These are phyloP conservation scores for Lethenteron reissneri DNA, from an alignment of 2,113 vertebrate species.

Conservation along the genomic window DNA sequence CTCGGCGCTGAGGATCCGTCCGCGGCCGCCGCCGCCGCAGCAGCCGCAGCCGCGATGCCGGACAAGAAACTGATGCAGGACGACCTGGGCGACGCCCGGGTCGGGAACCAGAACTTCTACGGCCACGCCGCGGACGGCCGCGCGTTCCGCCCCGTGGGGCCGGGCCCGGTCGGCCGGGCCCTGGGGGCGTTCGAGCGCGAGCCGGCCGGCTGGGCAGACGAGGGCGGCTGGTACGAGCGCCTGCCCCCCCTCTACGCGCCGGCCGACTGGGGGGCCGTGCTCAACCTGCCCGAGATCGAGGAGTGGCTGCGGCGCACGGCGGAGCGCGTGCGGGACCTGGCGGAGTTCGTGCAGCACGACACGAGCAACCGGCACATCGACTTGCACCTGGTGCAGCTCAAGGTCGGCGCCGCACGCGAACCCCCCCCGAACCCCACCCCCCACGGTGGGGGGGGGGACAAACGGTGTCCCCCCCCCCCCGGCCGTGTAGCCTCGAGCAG, in stretches of 20 bases:
- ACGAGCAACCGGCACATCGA: conserved; percentile 57
- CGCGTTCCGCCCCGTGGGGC: not conserved
- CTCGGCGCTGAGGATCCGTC: no score
- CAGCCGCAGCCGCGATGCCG: no score
- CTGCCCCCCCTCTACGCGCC: conserved; percentile 70
- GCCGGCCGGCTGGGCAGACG: conserved; percentile 21
- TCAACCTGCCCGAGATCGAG: conserved; percentile 85
- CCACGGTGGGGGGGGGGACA: not conserved
- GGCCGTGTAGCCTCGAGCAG: no score
- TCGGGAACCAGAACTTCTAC: no score
- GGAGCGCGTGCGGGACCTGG: conserved; percentile 61
- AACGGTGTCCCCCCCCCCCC: not conserved
- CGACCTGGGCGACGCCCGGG: no score
- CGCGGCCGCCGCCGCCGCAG: no score
- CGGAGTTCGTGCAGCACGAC: conserved; percentile 71
- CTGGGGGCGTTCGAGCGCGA: conserved; percentile 17
- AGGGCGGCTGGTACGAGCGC: conserved; percentile 38
- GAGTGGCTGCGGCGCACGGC: conserved; percentile 67
- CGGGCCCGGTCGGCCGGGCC: not conserved
- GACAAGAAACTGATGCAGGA: no score
- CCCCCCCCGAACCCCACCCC: conserved; percentile 3
- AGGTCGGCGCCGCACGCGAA: conserved; percentile 34
- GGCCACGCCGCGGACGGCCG: not conserved
- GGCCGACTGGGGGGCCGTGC: conserved; percentile 89
- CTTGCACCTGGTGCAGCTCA: conserved; percentile 79